phyloP scores from a whole-genome alignment of 1,140 invertebrate genomes.

The Danaus plexippus region DNA sequence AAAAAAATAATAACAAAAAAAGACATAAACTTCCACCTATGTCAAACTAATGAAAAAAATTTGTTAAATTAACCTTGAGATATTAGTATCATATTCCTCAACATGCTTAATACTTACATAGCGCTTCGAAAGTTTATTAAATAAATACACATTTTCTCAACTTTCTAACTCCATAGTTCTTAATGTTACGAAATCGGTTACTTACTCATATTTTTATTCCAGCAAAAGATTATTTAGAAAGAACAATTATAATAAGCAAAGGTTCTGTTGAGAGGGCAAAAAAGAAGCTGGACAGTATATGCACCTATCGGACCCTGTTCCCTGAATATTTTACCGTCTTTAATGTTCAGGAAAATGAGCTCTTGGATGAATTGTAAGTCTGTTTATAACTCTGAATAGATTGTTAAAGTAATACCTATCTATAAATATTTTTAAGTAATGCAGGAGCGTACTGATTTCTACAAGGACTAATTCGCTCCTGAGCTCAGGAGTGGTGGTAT shows the following conservation, averaged over 20 bases:
- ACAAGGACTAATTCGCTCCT: no score
- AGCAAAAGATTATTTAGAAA: constrained; percentile 23
- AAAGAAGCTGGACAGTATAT: constrained; percentile 28
- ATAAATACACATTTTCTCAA: background rate
- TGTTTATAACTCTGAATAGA: background rate
- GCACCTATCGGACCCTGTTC: constrained; percentile 29
- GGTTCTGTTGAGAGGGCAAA: constrained; percentile 38
- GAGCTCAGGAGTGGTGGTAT: background rate
- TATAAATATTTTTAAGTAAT: background rate
- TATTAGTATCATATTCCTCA: no score
- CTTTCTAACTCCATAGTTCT: no score
- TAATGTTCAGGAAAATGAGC: constrained; percentile 11
- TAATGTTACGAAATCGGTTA: no score
- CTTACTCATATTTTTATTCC: background rate
- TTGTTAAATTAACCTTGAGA: no score
- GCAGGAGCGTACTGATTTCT: no score
- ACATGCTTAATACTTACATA: no score
- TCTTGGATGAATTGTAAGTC: constrained; percentile 22
- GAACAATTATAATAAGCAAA: constrained; percentile 27
- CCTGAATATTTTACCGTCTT: constrained; percentile 23
- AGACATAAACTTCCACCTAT: no score
- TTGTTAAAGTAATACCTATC: background rate
- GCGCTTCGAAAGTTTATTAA: no score
- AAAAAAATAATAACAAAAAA: no score
- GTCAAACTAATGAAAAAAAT: no score